Base-by-base conservation (phyloP, 2,888 invertebrate genomes). In the Nycteola revayana region DNA sequence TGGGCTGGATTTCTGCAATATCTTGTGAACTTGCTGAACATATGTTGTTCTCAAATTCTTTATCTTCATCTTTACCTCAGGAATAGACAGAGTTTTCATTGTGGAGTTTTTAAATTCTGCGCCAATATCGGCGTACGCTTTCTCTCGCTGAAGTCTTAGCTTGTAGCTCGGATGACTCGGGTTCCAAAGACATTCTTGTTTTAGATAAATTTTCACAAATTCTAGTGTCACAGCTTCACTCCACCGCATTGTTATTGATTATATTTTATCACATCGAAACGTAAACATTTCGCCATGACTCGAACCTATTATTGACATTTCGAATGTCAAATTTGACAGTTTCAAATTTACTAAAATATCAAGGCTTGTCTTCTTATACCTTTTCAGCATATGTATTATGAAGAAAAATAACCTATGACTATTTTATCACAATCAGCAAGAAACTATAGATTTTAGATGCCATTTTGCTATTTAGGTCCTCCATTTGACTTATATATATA, bases 141-240 rank as follows among this genome's bases (percentile, higher is more conserved):
- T 68, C 30, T 82, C 73, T 42, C 89, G 70, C 45, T 72, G 72
- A 38, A 61, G 64, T 53, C 73, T 79, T 5, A 74, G 40, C 66
- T 82, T 87, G 49, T 90, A 90, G 6, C 67, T 70, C 0, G 74
- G 61, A 45, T 84, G 78, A 25, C 62, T 51, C 1, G 84, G 78
- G 57, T 89, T 85, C 90, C 90, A 90, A 7, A 90, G 65, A 40
- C 86, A 86, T 53, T 89, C 89, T 37, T 88, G 75, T 42, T 80
- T 82, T 32, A 87, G 64, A 60, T 90, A 90, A 32, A 87, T 66
- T 62, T 82, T 87, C 7, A 90, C 88, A 49, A 90, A 90, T 49
- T 80, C 71, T 35, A 81, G 51, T 1, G 90, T 90, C 10, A 79
- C 74, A 24, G 76, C 60, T 65, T 90, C 89, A 47, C 79, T 75